These are phyloP conservation scores for Microctonus brassicae DNA, from an alignment of 2,888 invertebrate species.

Conservation along the genomic window DNA sequence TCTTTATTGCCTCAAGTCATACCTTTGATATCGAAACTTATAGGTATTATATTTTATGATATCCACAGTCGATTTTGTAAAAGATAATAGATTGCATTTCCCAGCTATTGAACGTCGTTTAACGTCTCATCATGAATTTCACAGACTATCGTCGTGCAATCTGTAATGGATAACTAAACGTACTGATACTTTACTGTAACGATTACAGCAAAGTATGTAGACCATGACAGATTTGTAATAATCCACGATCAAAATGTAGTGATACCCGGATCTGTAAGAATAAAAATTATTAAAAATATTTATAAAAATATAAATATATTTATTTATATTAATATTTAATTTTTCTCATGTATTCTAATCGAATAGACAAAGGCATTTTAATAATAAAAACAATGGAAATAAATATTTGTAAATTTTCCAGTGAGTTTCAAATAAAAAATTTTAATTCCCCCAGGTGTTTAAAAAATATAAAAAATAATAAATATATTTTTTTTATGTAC, in stretches of 20 bases:
- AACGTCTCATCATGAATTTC: constrained; percentile 64
- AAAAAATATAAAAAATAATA: not conserved
- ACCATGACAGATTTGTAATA: constrained; percentile 11
- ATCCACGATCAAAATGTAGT: not conserved
- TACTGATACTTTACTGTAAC: constrained; percentile 22
- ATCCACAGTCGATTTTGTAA: not conserved
- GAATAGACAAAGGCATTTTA: not conserved
- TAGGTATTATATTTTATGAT: not conserved
- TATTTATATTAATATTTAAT: not conserved
- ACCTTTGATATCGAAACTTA: not conserved
- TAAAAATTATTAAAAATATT: too few species aligned
- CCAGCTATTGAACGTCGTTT: constrained; percentile 58
- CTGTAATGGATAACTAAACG: constrained; percentile 59
- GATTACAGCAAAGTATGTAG: not conserved
- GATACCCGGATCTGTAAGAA: not conserved
- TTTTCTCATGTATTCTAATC: not conserved
- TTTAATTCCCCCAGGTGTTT: too few species aligned
- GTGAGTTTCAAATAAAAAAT: too few species aligned
- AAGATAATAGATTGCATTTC: constrained; percentile 57
- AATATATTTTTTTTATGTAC: not conserved
- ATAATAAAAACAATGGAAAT: not conserved
- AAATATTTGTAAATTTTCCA: too few species aligned
- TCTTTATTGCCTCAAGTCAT: not conserved
- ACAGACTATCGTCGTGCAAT: constrained; percentile 57
- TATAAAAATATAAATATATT: not conserved